phyloP scores from a whole-genome alignment of 2,797 vertebrate species.

The Meriones psammophilus region DNA sequence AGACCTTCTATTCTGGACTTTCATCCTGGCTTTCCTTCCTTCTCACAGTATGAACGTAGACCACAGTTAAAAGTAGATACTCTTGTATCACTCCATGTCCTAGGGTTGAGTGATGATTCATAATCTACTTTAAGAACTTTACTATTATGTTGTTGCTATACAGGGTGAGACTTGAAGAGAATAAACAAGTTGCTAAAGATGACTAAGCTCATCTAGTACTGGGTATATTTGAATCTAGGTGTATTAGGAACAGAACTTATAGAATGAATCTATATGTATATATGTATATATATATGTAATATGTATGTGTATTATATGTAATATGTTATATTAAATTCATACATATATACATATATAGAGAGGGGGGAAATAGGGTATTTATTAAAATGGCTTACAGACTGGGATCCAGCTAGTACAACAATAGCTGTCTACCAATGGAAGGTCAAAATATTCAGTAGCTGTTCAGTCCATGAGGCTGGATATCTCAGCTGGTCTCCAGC shows the following conservation, averaged over 20 bases:
- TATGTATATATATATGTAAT: neutral
- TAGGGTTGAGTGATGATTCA: neutral
- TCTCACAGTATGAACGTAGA: neutral
- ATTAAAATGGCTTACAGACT: neutral
- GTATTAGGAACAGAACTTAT: neutral
- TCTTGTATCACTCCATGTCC: neutral
- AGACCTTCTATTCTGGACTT: neutral
- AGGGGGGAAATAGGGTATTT: neutral
- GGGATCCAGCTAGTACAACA: neutral
- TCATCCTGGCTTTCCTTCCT: neutral
- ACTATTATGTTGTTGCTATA: neutral
- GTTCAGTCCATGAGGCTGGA: too few species aligned
- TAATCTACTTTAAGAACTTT: neutral
- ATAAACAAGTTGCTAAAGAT: neutral
- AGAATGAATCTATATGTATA: neutral
- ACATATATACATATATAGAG: neutral
- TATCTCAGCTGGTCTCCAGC: too few species aligned
- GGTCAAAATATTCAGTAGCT: neutral
- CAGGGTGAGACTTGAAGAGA: neutral
- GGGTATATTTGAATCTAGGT: neutral
- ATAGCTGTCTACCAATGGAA: neutral
- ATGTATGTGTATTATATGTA: neutral
- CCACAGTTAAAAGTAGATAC: neutral
- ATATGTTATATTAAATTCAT: too few species aligned
- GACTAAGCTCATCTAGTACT: neutral